Evolutionary conservation across 2,797 vertebrate species (phyloP).

Genomic region (Sebastes minor): DNA sequence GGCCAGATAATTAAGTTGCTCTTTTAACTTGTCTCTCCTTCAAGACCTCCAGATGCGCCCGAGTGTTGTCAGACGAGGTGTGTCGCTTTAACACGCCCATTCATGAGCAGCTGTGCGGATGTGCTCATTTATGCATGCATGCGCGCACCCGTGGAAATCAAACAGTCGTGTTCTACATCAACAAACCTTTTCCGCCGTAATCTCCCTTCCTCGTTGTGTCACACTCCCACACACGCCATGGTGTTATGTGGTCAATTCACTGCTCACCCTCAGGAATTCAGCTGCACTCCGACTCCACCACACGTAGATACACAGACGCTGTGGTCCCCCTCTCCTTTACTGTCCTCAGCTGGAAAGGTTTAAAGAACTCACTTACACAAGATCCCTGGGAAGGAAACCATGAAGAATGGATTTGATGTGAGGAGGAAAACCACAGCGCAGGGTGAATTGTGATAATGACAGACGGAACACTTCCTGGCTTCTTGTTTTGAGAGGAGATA

Average conservation of each 20-base stretch:
- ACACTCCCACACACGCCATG: constrained; percentile 48
- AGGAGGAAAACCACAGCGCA: constrained; percentile 71
- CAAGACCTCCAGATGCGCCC: constrained; percentile 88
- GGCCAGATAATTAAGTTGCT: constrained; percentile 67
- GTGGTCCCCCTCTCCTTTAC: constrained; percentile 53
- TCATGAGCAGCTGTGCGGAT: constrained; percentile 83
- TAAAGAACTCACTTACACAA: constrained; percentile 46
- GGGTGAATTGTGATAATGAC: constrained; percentile 73
- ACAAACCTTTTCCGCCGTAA: constrained; percentile 42
- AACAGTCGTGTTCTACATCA: constrained; percentile 54
- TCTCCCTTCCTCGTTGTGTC: constrained; percentile 45
- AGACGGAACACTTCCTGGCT: constrained; percentile 78
- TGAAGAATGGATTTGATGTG: constrained; percentile 71
- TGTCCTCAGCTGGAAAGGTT: constrained; percentile 72
- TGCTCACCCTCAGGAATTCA: constrained; percentile 61
- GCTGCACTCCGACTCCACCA: constrained; percentile 48
- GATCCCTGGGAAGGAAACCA: constrained; percentile 65
- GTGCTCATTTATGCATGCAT: constrained; percentile 48
- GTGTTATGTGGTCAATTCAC: constrained; percentile 79
- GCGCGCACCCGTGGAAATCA: constrained; percentile 35
- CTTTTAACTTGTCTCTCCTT: constrained; percentile 81
- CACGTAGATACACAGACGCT: constrained; percentile 45
- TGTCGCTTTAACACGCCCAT: constrained; percentile 87
- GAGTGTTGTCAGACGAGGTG: constrained; percentile 89
- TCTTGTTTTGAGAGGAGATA: constrained; percentile 71